phyloP scores from a whole-genome alignment of 1,140 invertebrate genomes.

The Lordiphosa clarofinis region DNA sequence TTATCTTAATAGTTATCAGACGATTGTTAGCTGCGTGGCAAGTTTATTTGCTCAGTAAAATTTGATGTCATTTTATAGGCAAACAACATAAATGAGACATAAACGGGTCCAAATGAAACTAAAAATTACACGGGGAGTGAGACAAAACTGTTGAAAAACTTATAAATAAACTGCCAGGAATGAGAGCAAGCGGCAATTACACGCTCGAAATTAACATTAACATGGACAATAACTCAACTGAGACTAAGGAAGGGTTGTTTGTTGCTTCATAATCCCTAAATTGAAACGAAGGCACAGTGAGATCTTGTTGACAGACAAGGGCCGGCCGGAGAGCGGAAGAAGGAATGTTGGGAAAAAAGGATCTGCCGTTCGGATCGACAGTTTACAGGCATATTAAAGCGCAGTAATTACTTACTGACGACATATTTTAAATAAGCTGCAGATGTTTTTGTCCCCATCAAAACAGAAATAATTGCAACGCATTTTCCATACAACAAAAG shows the following conservation, averaged over 20 bases:
- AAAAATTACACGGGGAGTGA: conserved; percentile 18
- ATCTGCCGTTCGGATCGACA: conserved; percentile 5
- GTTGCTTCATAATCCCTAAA: conserved; percentile 10
- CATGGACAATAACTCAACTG: conserved; percentile 47
- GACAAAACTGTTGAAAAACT: conserved; percentile 54
- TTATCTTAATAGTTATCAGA: conserved; percentile 74
- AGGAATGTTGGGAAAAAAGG: conserved; percentile 5
- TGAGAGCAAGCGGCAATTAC: conserved; percentile 34
- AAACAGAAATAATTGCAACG: not conserved
- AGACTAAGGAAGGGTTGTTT: conserved; percentile 15
- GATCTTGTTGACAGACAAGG: conserved; percentile 36
- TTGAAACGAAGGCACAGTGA: conserved; percentile 18
- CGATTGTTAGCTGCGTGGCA: conserved; percentile 42
- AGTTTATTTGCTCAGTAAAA: conserved; percentile 60
- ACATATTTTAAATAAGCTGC: conserved; percentile 28
- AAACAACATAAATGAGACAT: conserved; percentile 60
- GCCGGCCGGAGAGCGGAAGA: conserved; percentile 22
- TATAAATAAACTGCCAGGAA: conserved; percentile 50
- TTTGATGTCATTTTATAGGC: conserved; percentile 38
- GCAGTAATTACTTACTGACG: conserved; percentile 40
- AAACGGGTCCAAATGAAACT: conserved; percentile 14
- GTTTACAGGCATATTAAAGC: conserved; percentile 39
- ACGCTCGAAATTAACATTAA: conserved; percentile 47
- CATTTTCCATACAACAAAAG: too few relatives aligned
- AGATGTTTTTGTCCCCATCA: conserved; percentile 17